Percentiles rank a stretch among this genome's conserved stretches.
These are phyloP conservation scores for Periophthalmus modestus DNA, from an alignment of 2,113 vertebrate species.

Conservation along the genomic window DNA sequence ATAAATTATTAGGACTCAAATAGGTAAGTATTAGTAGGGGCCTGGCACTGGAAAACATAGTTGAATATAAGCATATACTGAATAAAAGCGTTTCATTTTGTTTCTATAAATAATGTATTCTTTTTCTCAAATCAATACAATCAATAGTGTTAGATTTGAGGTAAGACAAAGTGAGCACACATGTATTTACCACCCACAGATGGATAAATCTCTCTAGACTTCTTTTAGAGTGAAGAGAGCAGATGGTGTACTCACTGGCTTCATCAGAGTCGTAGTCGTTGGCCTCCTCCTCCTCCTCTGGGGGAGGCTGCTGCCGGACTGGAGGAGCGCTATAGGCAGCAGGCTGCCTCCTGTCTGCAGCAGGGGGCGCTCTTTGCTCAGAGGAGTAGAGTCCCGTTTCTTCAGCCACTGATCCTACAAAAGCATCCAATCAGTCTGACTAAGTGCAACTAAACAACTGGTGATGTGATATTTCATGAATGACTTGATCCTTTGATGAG, in stretches of 20 bases:
- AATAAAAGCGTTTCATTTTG: not conserved
- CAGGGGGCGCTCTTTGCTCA: slow-evolving; percentile 77
- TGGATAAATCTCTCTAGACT: not conserved
- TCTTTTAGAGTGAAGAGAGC: slow-evolving; percentile 15
- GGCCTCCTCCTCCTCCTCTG: slow-evolving; percentile 87
- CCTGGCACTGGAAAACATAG: not conserved
- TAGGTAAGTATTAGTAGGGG: not conserved
- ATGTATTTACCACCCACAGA: slow-evolving; percentile 11
- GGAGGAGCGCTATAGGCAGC: slow-evolving; percentile 51
- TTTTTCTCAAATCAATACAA: slow-evolving; percentile 2
- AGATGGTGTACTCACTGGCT: slow-evolving; percentile 83
- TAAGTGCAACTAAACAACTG: slow-evolving; percentile 5
- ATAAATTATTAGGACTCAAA: not conserved
- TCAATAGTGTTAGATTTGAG: not conserved
- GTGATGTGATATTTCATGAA: slow-evolving; percentile 6
- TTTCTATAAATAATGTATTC: slow-evolving; percentile 15
- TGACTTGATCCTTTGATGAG: not conserved
- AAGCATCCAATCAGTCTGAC: slow-evolving; percentile 24
- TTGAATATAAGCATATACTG: not conserved
- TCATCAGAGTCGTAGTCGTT: slow-evolving; percentile 97
- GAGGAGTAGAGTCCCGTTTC: slow-evolving; percentile 63
- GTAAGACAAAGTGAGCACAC: not conserved
- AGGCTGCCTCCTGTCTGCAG: slow-evolving; percentile 76
- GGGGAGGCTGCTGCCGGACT: slow-evolving; percentile 71
- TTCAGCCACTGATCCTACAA: slow-evolving; percentile 43